Conservation (phyloP, 2,113 vertebrate genomes). For the Canis aureus region DNA sequence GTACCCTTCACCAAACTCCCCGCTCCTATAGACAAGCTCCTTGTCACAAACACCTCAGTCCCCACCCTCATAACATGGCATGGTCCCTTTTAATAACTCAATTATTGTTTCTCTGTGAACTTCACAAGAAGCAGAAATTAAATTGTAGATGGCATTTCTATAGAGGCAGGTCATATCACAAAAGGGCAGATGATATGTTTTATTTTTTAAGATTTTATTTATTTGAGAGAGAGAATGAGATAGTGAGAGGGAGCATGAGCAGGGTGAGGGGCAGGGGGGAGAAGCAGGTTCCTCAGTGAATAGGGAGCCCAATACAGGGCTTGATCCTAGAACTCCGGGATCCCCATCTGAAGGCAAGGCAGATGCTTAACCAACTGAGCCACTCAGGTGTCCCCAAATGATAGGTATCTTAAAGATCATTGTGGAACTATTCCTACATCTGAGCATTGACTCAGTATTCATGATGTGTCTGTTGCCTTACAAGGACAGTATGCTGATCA, state of each 20-base stretch:
- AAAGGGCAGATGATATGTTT: background rate
- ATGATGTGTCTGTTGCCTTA: background rate
- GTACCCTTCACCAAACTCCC: background rate
- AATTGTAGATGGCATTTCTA: background rate
- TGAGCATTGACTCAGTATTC: background rate
- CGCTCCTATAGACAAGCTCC: background rate
- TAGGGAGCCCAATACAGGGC: too few species aligned
- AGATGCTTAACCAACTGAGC: too few species aligned
- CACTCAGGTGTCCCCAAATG: too few species aligned
- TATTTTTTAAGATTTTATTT: too few species aligned
- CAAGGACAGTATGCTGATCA: background rate
- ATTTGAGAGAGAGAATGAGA: too few species aligned
- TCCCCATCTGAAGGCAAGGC: too few species aligned
- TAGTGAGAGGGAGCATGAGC: too few species aligned
- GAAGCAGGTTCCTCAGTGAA: too few species aligned
- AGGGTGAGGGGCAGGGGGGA: too few species aligned
- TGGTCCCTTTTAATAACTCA: background rate
- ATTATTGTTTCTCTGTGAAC: background rate
- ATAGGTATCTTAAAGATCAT: background rate
- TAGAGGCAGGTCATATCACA: background rate
- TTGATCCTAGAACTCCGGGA: too few species aligned
- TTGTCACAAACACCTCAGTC: too few species aligned
- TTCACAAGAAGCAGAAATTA: constrained; percentile 18
- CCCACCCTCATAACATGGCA: background rate
- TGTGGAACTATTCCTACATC: background rate